phyloP scores from a whole-genome alignment of 1,140 invertebrate genomes.

The Danaus plexippus region DNA sequence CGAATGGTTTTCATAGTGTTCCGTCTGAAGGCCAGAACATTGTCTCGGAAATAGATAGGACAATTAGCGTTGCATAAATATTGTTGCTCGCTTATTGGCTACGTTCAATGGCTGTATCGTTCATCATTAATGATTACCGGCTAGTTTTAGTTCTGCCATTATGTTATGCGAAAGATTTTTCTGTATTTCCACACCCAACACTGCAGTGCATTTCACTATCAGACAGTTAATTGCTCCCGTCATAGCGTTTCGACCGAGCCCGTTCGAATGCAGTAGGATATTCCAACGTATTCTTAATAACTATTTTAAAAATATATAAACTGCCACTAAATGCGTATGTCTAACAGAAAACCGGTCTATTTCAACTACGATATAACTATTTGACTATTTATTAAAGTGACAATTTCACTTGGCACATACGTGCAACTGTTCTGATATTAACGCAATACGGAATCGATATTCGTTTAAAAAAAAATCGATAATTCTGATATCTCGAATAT shows the following conservation, averaged over 20 bases:
- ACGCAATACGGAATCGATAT: constrained; percentile 9
- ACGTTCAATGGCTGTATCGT: neutral
- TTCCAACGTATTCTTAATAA: constrained; percentile 47
- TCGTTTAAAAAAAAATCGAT: too few species aligned
- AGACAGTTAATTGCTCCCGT: too few species aligned
- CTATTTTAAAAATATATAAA: constrained; percentile 63
- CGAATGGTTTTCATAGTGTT: constrained; percentile 17
- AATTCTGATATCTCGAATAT: too few species aligned
- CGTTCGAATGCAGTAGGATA: constrained; percentile 41
- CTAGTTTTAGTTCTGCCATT: too few species aligned
- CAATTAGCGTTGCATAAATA: constrained; percentile 5
- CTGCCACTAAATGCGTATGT: constrained; percentile 66
- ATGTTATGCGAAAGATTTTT: neutral
- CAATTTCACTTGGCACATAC: constrained; percentile 36
- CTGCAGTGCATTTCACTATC: neutral
- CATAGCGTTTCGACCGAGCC: too few species aligned
- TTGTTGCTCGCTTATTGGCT: constrained; percentile 2
- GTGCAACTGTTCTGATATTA: constrained; percentile 31
- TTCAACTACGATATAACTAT: constrained; percentile 62
- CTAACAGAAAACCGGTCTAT: constrained; percentile 69
- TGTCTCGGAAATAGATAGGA: constrained; percentile 12
- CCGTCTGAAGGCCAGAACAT: constrained; percentile 19
- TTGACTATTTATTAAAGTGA: constrained; percentile 61
- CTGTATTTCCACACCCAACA: constrained; percentile 4
- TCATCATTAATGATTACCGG: neutral